Evolutionary conservation across 1,140 invertebrate genomes (phyloP).

Genomic region (Megalonaias nervosa): DNA sequence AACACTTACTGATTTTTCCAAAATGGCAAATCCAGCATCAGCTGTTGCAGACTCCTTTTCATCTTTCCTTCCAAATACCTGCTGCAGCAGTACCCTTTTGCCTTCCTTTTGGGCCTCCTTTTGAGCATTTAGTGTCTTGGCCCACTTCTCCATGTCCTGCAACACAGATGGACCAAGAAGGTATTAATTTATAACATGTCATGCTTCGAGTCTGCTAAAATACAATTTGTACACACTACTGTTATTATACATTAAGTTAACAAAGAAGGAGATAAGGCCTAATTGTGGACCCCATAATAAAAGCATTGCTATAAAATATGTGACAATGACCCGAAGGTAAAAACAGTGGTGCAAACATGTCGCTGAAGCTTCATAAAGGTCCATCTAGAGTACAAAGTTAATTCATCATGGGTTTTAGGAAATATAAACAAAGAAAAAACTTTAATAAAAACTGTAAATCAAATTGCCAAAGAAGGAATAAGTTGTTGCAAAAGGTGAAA

Average conservation of each 20-base stretch:
- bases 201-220: too few relatives aligned
- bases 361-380: too few relatives aligned
- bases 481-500: too few relatives aligned
- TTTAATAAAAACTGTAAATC: too few relatives aligned
- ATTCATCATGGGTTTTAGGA: too few relatives aligned
- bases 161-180: conserved; percentile 3
- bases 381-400: neutral
- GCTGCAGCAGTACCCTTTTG: conserved; percentile 51
- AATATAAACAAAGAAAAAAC: too few relatives aligned
- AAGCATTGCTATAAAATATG: too few relatives aligned
- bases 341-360: neutral
- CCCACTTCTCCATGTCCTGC: conserved; percentile 94
- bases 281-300: too few relatives aligned
- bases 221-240: too few relatives aligned
- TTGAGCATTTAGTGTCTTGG: conserved; percentile 96
- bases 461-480: too few relatives aligned
- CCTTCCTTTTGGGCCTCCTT: conserved; percentile 87
- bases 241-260: neutral
- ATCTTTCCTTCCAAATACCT: conserved; percentile 53
- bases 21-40: conserved; percentile 91
- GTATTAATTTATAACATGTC: neutral
- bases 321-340: too few relatives aligned
- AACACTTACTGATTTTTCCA: conserved; percentile 77
- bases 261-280: too few relatives aligned
- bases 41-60: conserved; percentile 78